These are phyloP conservation scores for Crossocerus cetratus DNA, from an alignment of 2,888 invertebrate genomes.

Conservation along the genomic window DNA sequence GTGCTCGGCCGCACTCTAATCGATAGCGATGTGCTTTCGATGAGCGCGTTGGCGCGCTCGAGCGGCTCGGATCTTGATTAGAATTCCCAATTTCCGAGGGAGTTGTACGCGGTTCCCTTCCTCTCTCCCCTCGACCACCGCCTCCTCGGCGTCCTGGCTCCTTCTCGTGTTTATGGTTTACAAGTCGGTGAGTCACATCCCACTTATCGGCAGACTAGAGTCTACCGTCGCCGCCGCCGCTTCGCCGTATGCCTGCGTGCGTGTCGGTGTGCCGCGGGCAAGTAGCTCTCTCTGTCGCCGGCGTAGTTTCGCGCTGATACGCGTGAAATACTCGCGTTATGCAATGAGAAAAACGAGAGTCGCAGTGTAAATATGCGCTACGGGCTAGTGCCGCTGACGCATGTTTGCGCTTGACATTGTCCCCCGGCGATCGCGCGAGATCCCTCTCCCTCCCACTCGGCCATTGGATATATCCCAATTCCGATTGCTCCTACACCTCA, in stretches of 20 bases:
- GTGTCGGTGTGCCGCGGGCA: neutral
- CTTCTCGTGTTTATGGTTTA: no score
- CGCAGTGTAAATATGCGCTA: constrained; percentile 19
- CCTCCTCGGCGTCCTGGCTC: no score
- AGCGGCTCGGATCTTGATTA: neutral
- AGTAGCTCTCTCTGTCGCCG: no score
- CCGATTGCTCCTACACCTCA: neutral
- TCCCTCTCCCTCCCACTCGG: no score
- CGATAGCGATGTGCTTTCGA: constrained; percentile 4
- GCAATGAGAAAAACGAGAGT: constrained; percentile 28
- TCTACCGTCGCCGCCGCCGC: no score
- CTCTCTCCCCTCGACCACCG: no score
- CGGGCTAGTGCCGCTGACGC: neutral
- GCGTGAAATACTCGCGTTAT: constrained; percentile 6
- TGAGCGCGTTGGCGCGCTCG: neutral
- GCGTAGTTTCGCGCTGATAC: no score
- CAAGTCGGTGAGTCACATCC: no score
- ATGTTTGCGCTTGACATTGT: constrained; percentile 7
- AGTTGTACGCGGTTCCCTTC: no score
- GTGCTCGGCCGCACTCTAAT: neutral
- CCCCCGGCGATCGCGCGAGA: neutral
- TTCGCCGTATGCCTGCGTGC: no score
- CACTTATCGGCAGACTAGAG: no score
- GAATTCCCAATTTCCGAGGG: neutral
- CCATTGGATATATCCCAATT: no score